These are phyloP conservation scores for Argyresthia goedartella DNA, from an alignment of 2,888 invertebrate genomes.

Conservation along the genomic window DNA sequence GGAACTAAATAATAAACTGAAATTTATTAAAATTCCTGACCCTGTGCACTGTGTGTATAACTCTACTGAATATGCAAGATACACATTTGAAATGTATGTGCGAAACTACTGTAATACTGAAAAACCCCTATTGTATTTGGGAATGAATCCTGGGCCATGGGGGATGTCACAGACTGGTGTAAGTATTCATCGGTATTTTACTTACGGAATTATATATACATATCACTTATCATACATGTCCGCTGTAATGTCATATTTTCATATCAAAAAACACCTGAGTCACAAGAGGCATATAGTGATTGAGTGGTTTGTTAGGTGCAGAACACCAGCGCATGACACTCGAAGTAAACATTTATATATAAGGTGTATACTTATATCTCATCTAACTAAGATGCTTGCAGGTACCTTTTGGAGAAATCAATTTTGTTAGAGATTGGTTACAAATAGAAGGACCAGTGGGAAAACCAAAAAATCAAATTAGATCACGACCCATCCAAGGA, in stretches of 20 bases:
- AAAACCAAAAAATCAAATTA: slow-evolving; percentile 78
- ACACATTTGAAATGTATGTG: slow-evolving; percentile 83
- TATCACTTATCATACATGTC: too few species aligned
- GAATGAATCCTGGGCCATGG: slow-evolving; percentile 98
- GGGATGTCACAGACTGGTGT: slow-evolving; percentile 97
- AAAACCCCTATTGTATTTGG: slow-evolving; percentile 85
- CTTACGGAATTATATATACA: too few species aligned
- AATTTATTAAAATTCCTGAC: slow-evolving; percentile 52
- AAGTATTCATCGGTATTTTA: slow-evolving; percentile 27
- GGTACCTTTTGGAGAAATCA: slow-evolving; percentile 93
- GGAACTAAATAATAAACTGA: slow-evolving; percentile 52
- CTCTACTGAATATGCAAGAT: slow-evolving; percentile 87
- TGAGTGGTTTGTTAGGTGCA: too few species aligned
- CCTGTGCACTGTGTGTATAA: slow-evolving; percentile 82
- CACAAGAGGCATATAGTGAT: too few species aligned
- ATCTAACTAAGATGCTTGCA: slow-evolving; percentile 26
- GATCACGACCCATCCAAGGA: slow-evolving; percentile 79
- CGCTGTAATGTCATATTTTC: too few species aligned
- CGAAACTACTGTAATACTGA: slow-evolving; percentile 74
- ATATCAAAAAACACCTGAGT: neutral
- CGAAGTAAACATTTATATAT: too few species aligned
- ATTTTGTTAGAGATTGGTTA: slow-evolving; percentile 82
- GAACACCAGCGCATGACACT: too few species aligned
- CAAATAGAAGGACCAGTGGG: slow-evolving; percentile 76
- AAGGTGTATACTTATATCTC: neutral